Base-by-base conservation (phyloP, 1,140 invertebrate genomes). In the Drosophila mayri region DNA sequence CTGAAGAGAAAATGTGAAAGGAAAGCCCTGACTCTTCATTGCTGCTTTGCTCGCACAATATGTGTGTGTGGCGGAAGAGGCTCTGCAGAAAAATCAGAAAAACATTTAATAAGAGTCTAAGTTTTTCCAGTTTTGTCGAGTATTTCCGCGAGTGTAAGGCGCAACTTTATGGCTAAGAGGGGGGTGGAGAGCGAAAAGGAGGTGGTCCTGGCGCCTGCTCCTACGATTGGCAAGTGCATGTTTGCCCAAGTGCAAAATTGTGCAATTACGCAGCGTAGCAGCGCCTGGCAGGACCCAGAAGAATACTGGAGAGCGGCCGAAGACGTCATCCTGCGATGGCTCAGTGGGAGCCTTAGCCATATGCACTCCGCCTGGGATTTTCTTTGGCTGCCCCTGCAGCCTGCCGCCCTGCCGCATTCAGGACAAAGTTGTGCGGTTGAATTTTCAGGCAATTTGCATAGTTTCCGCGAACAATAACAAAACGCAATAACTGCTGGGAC, bases 221-320 rank as follows among this genome's bases (percentile, higher is more conserved):
- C 50, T 64, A 55, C 62, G 66, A 86, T 86, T 86, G 82, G 82
- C 76, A 82, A 87, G 82, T 75, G 68, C 72, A 83, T 88, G 76
- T 83, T 83, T 88, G 80, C 84, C 75, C 80, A 84, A 88, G 76
- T 88, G 76, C 76, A 88, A 88, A 87, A 83, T 80, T 87, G 72
- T 87, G 68, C 79, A 83, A 87, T 88, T 87, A 88, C 84, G 79
- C 65, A 74, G 74, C 79, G 40, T 35, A 43, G 79, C 40, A 43
- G 66, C 46, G 32, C 28, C 38, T 68, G 60, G 37, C 47, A 65
- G 47, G 74, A 52, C 38, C 20, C 40, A 20, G 28, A 57, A 43
- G 16, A 30, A 14, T 35, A 11, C 49, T 70, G 32, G 46, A 25
- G 9, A 18, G 57, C 32, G 38, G 60, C 35, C 59, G 37, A 47